Base-by-base conservation (phyloP, 2,113 vertebrate genomes). In the Rhabdomys dilectus region DNA sequence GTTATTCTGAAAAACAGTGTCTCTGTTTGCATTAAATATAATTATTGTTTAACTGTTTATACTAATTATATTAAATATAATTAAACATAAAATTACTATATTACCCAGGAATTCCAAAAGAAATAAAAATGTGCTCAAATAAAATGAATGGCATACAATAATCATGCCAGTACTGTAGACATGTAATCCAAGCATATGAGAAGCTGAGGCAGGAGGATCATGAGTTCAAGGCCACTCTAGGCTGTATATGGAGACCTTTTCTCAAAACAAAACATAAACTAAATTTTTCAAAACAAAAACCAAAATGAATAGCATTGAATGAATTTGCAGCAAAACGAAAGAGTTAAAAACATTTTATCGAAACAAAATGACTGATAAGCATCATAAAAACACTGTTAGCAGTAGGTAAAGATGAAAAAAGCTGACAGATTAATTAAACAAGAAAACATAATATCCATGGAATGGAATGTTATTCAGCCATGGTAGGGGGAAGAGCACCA, bases 21-120 rank as follows among this genome's bases (percentile, higher is more conserved):
- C 45, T 24, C 60, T 53, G 17, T 87, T 89, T 89, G 16, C 60
- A 73, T 89, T 56, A 91, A 77, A 29, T 48, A 77, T 48, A 48
- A 48, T 48, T 48, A 77, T 26, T 31, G 13, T 77, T 48, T 77
- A 77, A 48, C 45, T 48, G 26, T 77, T 48, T 77, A 45, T 77
- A 77, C 7, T 48, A 77, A 77, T 48, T 31, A 48, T 77, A 77
- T 31, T 77, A 77, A 94, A 84, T 36, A 62, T 9, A 92, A 72
- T n/a, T 73, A 95, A 94, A 84, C 45, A 80, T 16, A 90, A 58
- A 97, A 92, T 88, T 88, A 36, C 10, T 92, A n/a, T 68, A 51
- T 76, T 62, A 24, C 19, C n/a, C 56, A 91, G 45, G 11, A 75
- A 88, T 75, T 91, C 42, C 31, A 39, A 70, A 96, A 91, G 31